phyloP scores from a whole-genome alignment of 2,888 invertebrate species.

The Andrena haemorrhoa region DNA sequence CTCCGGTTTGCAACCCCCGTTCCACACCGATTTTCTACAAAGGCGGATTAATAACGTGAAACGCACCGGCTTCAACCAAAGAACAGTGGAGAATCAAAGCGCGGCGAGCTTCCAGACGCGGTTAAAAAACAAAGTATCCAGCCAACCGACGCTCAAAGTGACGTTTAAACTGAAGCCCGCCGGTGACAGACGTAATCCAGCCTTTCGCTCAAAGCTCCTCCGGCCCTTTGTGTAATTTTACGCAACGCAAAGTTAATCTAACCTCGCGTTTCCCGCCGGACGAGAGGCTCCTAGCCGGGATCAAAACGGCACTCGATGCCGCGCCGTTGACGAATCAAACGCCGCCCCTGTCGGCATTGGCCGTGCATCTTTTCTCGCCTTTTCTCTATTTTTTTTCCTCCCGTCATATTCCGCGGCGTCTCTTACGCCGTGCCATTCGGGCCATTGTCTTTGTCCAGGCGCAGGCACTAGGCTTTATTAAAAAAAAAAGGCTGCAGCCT shows the following conservation, averaged over 20 bases:
- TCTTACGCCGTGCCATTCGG: constrained; percentile 47
- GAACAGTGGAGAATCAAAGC: constrained; percentile 25
- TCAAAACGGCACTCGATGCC: constrained; percentile 17
- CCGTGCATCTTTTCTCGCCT: constrained; percentile 38
- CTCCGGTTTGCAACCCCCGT: too few species aligned
- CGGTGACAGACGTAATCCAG: constrained; percentile 39
- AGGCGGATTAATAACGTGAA: constrained; percentile 10
- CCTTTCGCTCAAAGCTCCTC: constrained; percentile 31
- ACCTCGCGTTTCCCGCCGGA: constrained; percentile 1
- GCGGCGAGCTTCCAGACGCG: constrained; percentile 2
- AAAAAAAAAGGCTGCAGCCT: constrained; percentile 78
- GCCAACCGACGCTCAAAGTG: constrained; percentile 27
- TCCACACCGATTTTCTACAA: too few species aligned
- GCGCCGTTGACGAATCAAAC: constrained; percentile 28
- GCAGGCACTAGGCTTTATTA: constrained; percentile 82
- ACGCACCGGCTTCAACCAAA: not conserved
- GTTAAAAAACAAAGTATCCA: not conserved
- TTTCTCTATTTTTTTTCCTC: not conserved
- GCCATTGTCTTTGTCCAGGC: constrained; percentile 69
- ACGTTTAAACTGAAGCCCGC: constrained; percentile 40
- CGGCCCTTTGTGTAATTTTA: constrained; percentile 37
- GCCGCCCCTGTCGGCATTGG: constrained; percentile 52
- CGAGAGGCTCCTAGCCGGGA: not conserved
- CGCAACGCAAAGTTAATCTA: constrained; percentile 39
- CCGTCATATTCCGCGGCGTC: constrained; percentile 34